Evolutionary conservation across 2,888 invertebrate genomes (phyloP), one percentile per base, ranked within the genome.

Genomic region (Bedellia somnulentella): DNA sequence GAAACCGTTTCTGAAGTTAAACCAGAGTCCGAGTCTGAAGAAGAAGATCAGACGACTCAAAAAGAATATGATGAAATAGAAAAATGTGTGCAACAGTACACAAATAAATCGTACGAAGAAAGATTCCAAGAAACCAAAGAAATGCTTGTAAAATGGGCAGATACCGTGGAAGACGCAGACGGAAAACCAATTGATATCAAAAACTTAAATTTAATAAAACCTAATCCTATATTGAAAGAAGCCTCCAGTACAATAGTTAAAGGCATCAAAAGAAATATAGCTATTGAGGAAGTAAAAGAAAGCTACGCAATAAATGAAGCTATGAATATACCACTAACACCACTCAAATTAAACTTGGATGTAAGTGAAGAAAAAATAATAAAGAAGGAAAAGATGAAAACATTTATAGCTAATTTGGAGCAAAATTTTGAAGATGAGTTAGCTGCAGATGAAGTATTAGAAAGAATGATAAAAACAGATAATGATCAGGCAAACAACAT

Each of bases 121-220:
- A 52, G 71, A 39, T 73, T 43, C 39, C 53, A 63, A 40, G 71
- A 76, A 44, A 73, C 71, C 6, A 62, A 63, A 37, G 56, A 61
- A n/a, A 60, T 73, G 64, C 48, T 75, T 3, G 37, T 44, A 2
- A 53, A 57, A 39, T 43, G 75, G 45, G 71, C 73, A 10, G 63
- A 71, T 37, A 46, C 42, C 24, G 57, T 56, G 32, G 68, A 73
- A 3, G 46, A 58, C 22, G 47, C 10, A 4, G 4, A 44, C 17
- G 21, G 37, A 36, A 34, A 42, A n/a, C 15, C 35, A 14, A 17
- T 29, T 8, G 26, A 34, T 3, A 37, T 41, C 22, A 21, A 30
- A 12, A 37, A 32, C 5, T 9, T 5, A 18, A 6, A 9, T 6
- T 36, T 42, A 31, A 42, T 57, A 28, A 37, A 37, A 21, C 40